Evolutionary conservation across 2,113 vertebrate genomes (phyloP).

Genomic region (Nothocercus julius): DNA sequence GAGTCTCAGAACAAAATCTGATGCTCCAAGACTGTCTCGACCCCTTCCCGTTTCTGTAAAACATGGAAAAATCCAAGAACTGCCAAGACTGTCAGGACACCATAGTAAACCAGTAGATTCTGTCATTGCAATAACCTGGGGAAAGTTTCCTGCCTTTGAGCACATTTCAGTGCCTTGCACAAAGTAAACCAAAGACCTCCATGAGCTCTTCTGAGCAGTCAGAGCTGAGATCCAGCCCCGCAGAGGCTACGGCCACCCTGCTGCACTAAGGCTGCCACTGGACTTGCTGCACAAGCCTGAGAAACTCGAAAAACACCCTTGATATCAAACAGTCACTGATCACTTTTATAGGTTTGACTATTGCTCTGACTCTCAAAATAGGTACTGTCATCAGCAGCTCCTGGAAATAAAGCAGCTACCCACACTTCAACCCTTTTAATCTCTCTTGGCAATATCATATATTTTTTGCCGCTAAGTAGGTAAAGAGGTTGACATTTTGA

Average conservation of each 20-base stretch:
- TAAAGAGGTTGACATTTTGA: not conserved
- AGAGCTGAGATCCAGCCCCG: not conserved
- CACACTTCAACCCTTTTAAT: not conserved
- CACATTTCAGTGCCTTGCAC: not conserved
- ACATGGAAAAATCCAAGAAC: not conserved
- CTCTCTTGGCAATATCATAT: not conserved
- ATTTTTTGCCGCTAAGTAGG: not conserved
- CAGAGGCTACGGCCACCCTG: rapidly evolving
- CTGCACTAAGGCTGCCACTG: rapidly evolving
- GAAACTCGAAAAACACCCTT: not conserved
- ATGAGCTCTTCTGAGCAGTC: not conserved
- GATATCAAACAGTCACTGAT: not conserved
- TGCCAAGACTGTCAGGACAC: not conserved
- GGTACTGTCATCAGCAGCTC: not conserved
- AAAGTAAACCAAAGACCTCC: not conserved
- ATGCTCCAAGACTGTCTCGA: not conserved
- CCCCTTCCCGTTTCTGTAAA: not conserved
- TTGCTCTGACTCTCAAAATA: conserved; percentile 13
- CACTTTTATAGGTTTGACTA: conserved; percentile 6
- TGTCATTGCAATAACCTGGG: not conserved
- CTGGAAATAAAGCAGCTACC: conserved; percentile 23
- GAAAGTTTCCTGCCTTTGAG: not conserved
- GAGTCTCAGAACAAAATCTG: not conserved
- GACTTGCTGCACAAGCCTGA: not conserved
- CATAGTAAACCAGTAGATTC: not conserved